These are phyloP conservation scores for Rhopalosiphum maidis DNA, from an alignment of 1,140 invertebrate genomes.

Conservation along the genomic window DNA sequence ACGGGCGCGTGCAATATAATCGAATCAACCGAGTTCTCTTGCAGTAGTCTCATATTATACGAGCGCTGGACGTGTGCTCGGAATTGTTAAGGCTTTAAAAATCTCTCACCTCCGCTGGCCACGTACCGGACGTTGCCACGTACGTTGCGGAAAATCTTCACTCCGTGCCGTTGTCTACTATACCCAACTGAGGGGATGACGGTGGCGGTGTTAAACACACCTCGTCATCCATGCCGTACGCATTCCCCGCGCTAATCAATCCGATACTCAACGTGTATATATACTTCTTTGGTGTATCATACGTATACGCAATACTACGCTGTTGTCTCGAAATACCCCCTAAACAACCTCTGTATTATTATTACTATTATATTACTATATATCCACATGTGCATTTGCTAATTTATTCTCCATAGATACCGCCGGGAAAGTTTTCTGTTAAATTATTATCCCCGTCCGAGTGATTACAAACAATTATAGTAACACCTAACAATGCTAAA, in stretches of 20 bases:
- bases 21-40: slow-evolving; percentile 29
- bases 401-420: not conserved
- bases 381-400: not conserved
- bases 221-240: not conserved
- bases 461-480: not conserved
- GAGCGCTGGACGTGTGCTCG: slow-evolving; percentile 47
- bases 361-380: not conserved
- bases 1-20: slow-evolving; percentile 19
- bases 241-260: slow-evolving; percentile 29
- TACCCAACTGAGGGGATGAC: no score
- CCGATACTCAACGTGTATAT: not conserved
- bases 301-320: not conserved
- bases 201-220: not conserved
- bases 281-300: not conserved
- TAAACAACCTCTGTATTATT: no score
- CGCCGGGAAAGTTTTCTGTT: not conserved
- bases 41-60: not conserved
- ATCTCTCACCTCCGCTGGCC: not conserved
- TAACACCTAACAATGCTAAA: not conserved
- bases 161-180: not conserved
- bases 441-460: not conserved
- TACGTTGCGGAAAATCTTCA: slow-evolving; percentile 36
- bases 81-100: slow-evolving; percentile 51
- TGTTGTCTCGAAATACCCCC: not conserved
- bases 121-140: not conserved